Conservation (phyloP, 2,888 invertebrate species). For the Meliscaeva auricollis region DNA sequence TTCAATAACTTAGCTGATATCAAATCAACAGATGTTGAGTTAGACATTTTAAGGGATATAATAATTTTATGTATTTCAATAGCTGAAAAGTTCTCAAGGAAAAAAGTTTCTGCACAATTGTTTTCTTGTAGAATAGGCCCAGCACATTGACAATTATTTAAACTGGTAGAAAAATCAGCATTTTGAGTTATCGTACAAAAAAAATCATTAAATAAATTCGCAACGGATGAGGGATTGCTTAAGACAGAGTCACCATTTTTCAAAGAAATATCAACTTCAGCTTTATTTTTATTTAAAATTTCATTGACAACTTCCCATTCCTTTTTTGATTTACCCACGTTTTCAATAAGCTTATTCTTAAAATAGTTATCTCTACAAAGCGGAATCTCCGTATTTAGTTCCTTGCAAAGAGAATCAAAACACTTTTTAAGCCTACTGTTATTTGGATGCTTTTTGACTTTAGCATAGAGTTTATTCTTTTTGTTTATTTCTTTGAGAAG, state of each 20-base stretch:
- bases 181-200: constrained; percentile 2
- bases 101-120: not conserved
- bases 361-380: constrained; percentile 14
- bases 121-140: not conserved
- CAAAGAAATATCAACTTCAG: not conserved
- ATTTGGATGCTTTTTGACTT: constrained; percentile 13
- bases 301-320: constrained; percentile 33
- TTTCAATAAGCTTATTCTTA: not conserved
- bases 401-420: constrained; percentile 11
- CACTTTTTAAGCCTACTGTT: constrained; percentile 8
- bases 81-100: constrained; percentile 7
- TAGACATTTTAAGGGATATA: constrained; percentile 25
- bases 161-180: not conserved
- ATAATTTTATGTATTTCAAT: constrained; percentile 24
- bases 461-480: constrained; percentile 6
- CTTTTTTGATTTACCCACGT: constrained; percentile 1
- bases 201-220: constrained; percentile 4
- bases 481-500: constrained; percentile 9
- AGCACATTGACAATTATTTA: not conserved
- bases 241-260: not conserved
- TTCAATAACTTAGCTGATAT: constrained; percentile 15
- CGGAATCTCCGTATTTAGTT: constrained; percentile 30
- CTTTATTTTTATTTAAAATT: constrained; percentile 29
- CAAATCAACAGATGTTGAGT: constrained; percentile 16
- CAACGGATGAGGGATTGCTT: not conserved